These are phyloP conservation scores for Argyresthia goedartella DNA, from an alignment of 2,888 invertebrate species.

Conservation along the genomic window DNA sequence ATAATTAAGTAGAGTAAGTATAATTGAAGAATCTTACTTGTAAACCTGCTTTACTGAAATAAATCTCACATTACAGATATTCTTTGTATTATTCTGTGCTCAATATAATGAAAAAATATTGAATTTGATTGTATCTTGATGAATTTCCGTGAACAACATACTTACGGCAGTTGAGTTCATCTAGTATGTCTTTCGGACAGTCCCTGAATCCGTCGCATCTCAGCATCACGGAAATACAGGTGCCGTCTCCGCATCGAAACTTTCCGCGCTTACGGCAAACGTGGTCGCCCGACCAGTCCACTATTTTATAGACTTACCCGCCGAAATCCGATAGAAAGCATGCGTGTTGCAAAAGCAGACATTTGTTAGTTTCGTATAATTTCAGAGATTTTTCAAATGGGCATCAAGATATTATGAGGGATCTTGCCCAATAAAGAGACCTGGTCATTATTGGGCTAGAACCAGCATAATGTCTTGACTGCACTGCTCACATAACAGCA, in stretches of 20 bases:
- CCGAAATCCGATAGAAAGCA: conserved; percentile 25
- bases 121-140: background rate
- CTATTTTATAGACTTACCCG: conserved; percentile 44
- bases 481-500: too few relatives aligned
- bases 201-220: conserved; percentile 82
- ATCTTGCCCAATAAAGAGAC: too few relatives aligned
- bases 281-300: conserved; percentile 43
- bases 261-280: conserved; percentile 61
- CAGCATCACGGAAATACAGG: conserved; percentile 77
- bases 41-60: too few relatives aligned
- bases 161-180: conserved; percentile 76
- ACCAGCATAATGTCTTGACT: too few relatives aligned
- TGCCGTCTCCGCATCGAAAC: conserved; percentile 81
- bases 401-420: too few relatives aligned
- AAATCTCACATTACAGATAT: too few relatives aligned
- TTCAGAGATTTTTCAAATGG: too few relatives aligned
- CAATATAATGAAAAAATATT: background rate
- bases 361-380: too few relatives aligned
- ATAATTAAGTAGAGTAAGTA: too few relatives aligned
- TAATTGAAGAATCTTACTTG: too few relatives aligned
- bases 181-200: conserved; percentile 75
- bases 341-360: conserved; percentile 17
- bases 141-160: conserved; percentile 18
- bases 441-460: too few relatives aligned
- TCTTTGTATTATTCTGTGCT: too few relatives aligned